A percentile compares a stretch with the other conserved stretches of the same genome.
Conservation (phyloP, 1,140 invertebrate genomes). For the Caligus rogercresseyi region DNA sequence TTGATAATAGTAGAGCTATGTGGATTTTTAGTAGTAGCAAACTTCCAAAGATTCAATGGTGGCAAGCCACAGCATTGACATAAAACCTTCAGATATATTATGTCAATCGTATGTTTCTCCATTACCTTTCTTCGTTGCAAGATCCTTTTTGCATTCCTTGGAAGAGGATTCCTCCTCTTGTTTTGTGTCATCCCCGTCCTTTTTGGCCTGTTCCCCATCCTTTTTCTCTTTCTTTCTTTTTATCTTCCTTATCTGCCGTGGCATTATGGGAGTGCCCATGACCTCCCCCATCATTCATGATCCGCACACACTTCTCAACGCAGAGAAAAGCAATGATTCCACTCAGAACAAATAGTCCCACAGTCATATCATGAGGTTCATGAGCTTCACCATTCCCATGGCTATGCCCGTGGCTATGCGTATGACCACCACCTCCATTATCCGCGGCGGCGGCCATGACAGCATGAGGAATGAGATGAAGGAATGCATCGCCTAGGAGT, state of each 20-base stretch:
- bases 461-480: conserved; percentile 90
- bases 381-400: conserved; percentile 38
- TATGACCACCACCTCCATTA: conserved; percentile 27
- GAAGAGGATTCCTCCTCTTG: conserved; percentile 22
- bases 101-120: too few species aligned
- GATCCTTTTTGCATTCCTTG: too few species aligned
- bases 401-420: conserved; percentile 35
- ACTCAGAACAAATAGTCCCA: conserved; percentile 69
- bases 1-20: too few species aligned
- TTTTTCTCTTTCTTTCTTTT: not conserved
- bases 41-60: too few species aligned
- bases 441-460: conserved; percentile 37
- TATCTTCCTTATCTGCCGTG: not conserved
- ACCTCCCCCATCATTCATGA: not conserved
- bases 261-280: not conserved
- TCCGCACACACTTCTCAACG: conserved; percentile 75
- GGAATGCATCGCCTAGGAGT: conserved; percentile 81
- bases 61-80: too few species aligned
- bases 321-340: conserved; percentile 81
- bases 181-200: conserved; percentile 24
- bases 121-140: conserved; percentile 22
- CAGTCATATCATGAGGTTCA: conserved; percentile 49
- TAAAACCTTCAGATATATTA: too few species aligned
- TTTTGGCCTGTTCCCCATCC: conserved; percentile 22
- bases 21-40: too few species aligned